Conservation (phyloP, 2,888 invertebrate species). For the Bimastos eiseni region DNA sequence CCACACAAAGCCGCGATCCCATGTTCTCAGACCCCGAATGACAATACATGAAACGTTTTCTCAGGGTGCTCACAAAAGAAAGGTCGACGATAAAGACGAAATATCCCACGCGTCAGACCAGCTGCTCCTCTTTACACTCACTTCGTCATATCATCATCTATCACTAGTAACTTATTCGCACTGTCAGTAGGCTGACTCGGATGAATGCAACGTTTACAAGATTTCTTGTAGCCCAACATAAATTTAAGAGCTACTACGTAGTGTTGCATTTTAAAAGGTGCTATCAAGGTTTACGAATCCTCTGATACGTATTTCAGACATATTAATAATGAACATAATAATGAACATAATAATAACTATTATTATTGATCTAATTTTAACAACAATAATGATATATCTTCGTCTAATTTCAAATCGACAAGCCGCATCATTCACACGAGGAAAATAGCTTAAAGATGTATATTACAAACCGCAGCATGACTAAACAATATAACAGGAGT, state of each 20-base stretch:
- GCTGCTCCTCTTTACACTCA: not conserved
- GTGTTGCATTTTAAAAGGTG: not conserved
- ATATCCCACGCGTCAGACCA: not conserved
- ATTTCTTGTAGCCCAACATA: not conserved
- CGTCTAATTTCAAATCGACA: too few relatives aligned
- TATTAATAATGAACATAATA: too few relatives aligned
- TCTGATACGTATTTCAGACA: too few relatives aligned
- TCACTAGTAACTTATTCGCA: not conserved
- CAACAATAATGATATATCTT: too few relatives aligned
- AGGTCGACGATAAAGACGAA: not conserved
- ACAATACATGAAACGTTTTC: not conserved
- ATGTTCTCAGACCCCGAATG: constrained; percentile 7
- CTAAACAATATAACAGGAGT: too few relatives aligned
- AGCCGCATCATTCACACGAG: too few relatives aligned
- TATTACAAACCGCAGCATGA: too few relatives aligned
- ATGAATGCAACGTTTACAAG: not conserved
- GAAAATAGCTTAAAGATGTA: too few relatives aligned
- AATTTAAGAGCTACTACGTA: too few relatives aligned
- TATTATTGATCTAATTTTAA: too few relatives aligned
- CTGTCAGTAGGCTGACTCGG: not conserved
- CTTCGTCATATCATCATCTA: too few relatives aligned
- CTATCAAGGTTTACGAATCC: not conserved
- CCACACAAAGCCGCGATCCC: not conserved
- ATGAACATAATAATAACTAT: too few relatives aligned
- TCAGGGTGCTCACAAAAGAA: not conserved